Base-by-base conservation (phyloP, 2,113 vertebrate species). In the Cynoglossus semilaevis region DNA sequence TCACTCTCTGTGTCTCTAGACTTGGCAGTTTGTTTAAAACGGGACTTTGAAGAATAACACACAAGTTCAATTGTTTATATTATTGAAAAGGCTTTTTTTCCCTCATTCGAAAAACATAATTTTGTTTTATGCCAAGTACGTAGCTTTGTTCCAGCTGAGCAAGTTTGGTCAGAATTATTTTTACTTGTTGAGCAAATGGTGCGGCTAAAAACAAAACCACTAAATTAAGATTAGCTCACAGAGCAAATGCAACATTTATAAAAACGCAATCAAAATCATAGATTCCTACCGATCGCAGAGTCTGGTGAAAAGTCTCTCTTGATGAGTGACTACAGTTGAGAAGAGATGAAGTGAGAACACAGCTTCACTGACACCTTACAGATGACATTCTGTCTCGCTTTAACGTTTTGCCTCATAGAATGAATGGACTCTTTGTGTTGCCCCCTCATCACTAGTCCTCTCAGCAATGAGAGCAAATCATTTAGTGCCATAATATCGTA, bases 371-470 rank as follows among this genome's bases (percentile, higher is more conserved):
- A 69, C n/a, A 67, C 67, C 45, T 61, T 64, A 79, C 70, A 77
- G 46, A 75, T 67, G 57, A 69, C 66, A 65, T 51, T 35, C 38
- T 71, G 66, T 74, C 58, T 79, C 67, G 47, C 62, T 58, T 67
- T 70, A 3, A 66, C 63, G 51, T 62, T 16, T 35, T n/a, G 41
- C 40, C 61, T 46, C 63, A 15, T 49, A 47, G n/a, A 34, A 60
- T 88, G 79, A 90, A 88, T 83, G 74, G 78, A 59, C 58, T 53
- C 70, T 64, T 69, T 88, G 82, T 86, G 17, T 54, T 50, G 16
- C 66, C 69, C 70, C 76, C 83, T 89, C 83, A 88, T 89, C 78
- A 70, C 55, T 64, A 89, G 84, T 89, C 88, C 54, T 48, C 70
- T 80, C 82, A 81, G 81, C 76, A 65, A 49, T 57, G 52, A 58